Conservation (phyloP, 2,113 vertebrate species). For the Dasyprocta punctata region DNA sequence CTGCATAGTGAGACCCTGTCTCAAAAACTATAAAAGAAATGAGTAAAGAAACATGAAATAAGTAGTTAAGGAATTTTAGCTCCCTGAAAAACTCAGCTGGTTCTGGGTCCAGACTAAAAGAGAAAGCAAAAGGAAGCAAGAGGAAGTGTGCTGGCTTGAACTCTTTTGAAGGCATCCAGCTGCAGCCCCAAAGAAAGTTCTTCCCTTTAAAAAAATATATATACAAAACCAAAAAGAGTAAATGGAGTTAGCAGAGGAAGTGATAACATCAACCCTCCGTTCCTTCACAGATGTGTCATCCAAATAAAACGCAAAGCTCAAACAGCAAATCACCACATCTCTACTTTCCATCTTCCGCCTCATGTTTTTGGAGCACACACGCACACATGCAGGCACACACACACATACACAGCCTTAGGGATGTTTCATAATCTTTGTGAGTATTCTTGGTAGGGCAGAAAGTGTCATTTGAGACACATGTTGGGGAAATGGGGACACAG, state of each 20-base stretch:
- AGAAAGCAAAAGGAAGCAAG: constrained; percentile 11
- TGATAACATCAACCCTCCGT: constrained; percentile 34
- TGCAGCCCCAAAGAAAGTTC: constrained; percentile 50
- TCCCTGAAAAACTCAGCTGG: constrained; percentile 39
- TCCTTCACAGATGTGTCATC: neutral
- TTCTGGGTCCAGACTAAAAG: neutral
- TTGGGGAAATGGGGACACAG: neutral
- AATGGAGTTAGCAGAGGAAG: constrained; percentile 55
- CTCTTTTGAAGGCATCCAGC: constrained; percentile 60
- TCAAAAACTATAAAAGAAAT: neutral
- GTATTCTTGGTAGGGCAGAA: neutral
- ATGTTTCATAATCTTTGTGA: neutral
- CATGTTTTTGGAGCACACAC: neutral
- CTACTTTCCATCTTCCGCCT: neutral
- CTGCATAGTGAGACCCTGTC: neutral
- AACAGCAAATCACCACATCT: neutral
- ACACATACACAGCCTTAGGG: neutral
- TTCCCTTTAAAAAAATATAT: constrained; percentile 33
- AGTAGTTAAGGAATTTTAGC: neutral
- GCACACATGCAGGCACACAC: neutral
- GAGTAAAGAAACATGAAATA: neutral
- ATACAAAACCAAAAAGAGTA: neutral
- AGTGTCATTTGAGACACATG: neutral
- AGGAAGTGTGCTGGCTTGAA: constrained; percentile 41
- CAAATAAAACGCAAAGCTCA: neutral